These are phyloP conservation scores for Onychostruthus taczanowskii DNA, from an alignment of 2,113 vertebrate species.

Conservation along the genomic window DNA sequence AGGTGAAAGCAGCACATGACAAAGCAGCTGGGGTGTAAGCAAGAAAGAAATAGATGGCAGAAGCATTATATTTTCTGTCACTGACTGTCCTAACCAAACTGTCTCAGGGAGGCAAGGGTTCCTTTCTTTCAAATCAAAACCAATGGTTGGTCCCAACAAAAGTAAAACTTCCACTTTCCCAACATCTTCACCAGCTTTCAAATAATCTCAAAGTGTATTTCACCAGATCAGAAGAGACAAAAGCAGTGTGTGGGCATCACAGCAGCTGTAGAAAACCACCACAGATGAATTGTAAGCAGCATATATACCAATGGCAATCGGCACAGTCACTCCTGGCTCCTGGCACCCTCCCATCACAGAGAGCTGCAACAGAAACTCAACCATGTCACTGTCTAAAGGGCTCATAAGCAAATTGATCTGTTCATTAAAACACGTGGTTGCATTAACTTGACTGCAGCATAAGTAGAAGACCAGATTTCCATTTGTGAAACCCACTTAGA, in stretches of 20 bases:
- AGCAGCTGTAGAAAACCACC: neutral
- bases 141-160: fast-evolving
- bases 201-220: neutral
- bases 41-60: neutral
- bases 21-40: neutral
- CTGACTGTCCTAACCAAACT: neutral
- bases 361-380: neutral
- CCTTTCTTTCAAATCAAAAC: neutral
- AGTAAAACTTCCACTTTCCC: neutral
- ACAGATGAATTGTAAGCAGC: fast-evolving
- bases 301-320: neutral
- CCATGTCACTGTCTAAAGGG: neutral
- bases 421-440: conserved; percentile 2
- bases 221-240: neutral
- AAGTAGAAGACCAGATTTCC: neutral
- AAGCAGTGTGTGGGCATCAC: neutral
- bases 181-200: neutral
- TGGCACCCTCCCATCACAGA: neutral
- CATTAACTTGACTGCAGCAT: neutral
- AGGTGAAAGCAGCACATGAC: neutral
- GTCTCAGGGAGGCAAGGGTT: neutral
- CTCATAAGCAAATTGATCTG: neutral
- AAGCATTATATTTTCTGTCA: neutral
- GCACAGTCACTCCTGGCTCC: neutral
- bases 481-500: conserved; percentile 20